Percentiles rank a stretch among this genome's conserved stretches.
phyloP scores from a whole-genome alignment of 1,140 invertebrate genomes.

The Phymastichus coffea region DNA sequence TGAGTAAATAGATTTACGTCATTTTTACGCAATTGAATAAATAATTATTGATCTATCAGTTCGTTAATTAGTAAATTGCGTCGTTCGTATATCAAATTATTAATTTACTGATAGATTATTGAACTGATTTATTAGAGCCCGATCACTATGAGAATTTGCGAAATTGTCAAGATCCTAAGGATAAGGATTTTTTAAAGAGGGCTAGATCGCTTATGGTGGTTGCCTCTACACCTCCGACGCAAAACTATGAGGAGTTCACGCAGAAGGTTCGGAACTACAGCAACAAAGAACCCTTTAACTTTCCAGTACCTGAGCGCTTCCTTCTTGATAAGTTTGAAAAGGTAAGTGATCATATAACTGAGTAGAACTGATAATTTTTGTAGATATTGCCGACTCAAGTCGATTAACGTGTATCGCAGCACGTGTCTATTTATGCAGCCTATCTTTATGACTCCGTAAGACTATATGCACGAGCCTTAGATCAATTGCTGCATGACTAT shows the following conservation, averaged over 20 bases:
- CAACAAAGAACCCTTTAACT: slow-evolving; percentile 73
- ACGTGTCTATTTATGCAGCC: slow-evolving; percentile 90
- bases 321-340: slow-evolving; percentile 64
- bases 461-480: slow-evolving; percentile 84
- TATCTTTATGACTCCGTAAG: slow-evolving; percentile 95
- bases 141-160: slow-evolving; percentile 60
- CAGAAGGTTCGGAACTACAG: slow-evolving; percentile 77
- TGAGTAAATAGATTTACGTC: slow-evolving; percentile 57
- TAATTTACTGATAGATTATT: too few relatives aligned
- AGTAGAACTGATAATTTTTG: too few relatives aligned
- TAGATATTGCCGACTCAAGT: too few relatives aligned
- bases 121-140: too few relatives aligned
- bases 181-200: slow-evolving; percentile 67
- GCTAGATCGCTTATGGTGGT: slow-evolving; percentile 83
- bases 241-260: slow-evolving; percentile 75
- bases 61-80: neutral
- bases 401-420: too few relatives aligned
- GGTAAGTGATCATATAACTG: too few relatives aligned
- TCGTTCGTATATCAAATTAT: too few relatives aligned
- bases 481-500: slow-evolving; percentile 68
- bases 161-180: slow-evolving; percentile 64
- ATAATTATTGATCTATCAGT: neutral
- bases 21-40: too few relatives aligned
- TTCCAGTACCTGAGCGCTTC: slow-evolving; percentile 44
- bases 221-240: slow-evolving; percentile 76